Evolutionary conservation across 2,797 vertebrate genomes (phyloP).

Genomic region (Falco peregrinus): DNA sequence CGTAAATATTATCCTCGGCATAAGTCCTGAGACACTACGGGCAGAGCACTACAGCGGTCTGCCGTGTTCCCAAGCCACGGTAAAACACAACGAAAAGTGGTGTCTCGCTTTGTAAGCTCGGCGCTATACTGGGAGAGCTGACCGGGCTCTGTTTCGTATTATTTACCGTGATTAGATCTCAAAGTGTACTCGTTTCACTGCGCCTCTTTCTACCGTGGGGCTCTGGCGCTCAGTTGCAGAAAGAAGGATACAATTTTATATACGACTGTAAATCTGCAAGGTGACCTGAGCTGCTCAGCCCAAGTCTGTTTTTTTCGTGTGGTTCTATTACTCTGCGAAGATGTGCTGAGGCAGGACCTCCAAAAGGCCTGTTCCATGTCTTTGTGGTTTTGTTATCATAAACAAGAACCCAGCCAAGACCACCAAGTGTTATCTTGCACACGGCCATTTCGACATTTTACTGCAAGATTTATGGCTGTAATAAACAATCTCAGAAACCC

Average conservation of each 20-base stretch:
- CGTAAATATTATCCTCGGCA: slow-evolving; percentile 15
- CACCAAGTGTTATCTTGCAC: slow-evolving; percentile 85
- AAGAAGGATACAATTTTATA: slow-evolving; percentile 47
- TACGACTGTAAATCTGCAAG: slow-evolving; percentile 60
- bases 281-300: slow-evolving; percentile 65
- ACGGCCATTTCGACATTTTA: slow-evolving; percentile 83
- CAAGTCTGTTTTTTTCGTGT: slow-evolving; percentile 56
- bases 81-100: slow-evolving; percentile 48
- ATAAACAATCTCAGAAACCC: slow-evolving; percentile 78
- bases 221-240: slow-evolving; percentile 38
- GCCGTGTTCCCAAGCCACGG: neutral
- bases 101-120: slow-evolving; percentile 14
- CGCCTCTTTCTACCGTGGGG: slow-evolving; percentile 26
- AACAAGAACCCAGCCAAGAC: slow-evolving; percentile 84
- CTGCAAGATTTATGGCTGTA: slow-evolving; percentile 84
- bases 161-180: slow-evolving; percentile 63
- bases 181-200: slow-evolving; percentile 56
- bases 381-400: slow-evolving; percentile 81
- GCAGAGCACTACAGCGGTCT: neutral
- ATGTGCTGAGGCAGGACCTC: slow-evolving; percentile 77
- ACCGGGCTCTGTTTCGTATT: slow-evolving; percentile 58
- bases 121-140: neutral
- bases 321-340: slow-evolving; percentile 66
- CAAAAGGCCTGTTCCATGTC: slow-evolving; percentile 83
- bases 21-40: neutral